Conservation (phyloP, 2,113 vertebrate genomes). For the human (Homo sapiens) region DNA sequence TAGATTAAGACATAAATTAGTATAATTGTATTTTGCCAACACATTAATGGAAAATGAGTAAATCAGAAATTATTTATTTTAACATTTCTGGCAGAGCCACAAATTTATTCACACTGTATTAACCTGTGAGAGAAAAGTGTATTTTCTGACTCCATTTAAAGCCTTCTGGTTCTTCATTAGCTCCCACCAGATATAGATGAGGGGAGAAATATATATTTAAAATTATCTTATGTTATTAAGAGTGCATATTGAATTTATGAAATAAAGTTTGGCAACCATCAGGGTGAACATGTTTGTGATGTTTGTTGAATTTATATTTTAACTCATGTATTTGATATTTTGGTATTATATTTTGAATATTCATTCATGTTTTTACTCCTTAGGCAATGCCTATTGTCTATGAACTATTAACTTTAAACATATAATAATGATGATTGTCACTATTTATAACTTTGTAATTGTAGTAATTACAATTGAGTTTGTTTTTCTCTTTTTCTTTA, state of each 20-base stretch:
- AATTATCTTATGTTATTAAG: background rate
- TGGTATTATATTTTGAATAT: background rate
- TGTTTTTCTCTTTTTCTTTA: background rate
- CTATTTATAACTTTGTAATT: background rate
- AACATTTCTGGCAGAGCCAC: background rate
- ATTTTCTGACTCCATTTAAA: background rate
- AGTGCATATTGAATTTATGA: background rate
- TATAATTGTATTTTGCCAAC: background rate
- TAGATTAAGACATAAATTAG: background rate
- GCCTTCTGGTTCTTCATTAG: background rate
- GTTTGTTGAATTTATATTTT: background rate
- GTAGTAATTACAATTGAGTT: background rate
- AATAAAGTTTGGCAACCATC: background rate
- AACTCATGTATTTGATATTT: background rate
- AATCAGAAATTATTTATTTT: background rate
- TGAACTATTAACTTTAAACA: background rate
- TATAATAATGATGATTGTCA: background rate
- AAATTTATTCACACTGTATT: background rate
- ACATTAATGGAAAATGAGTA: background rate
- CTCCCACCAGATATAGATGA: background rate
- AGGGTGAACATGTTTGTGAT: background rate
- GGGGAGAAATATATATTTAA: background rate
- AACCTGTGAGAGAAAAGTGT: background rate
- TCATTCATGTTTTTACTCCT: background rate
- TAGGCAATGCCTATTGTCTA: background rate